Conservation (phyloP, 2,113 vertebrate genomes). For the Microtus pennsylvanicus region DNA sequence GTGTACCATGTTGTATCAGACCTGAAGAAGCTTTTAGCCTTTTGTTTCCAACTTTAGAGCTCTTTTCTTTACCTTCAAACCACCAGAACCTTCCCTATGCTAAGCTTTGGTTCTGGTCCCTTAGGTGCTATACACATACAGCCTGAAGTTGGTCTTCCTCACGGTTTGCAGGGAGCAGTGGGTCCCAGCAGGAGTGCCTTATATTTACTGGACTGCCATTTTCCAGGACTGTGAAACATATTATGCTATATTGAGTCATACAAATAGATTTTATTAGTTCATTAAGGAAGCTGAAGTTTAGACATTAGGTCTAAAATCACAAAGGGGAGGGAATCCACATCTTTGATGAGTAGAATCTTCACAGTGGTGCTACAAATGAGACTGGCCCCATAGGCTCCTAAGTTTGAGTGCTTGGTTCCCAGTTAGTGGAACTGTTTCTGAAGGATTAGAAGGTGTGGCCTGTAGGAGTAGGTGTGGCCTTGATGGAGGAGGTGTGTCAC, state of each 20-base stretch:
- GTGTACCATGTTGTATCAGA: neutral
- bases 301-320: neutral
- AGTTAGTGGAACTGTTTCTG: neutral
- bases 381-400: neutral
- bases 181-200: neutral
- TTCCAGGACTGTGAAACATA: neutral
- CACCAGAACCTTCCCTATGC: neutral
- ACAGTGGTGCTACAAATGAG: neutral
- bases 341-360: neutral
- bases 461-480: neutral
- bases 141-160: neutral
- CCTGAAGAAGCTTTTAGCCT: neutral
- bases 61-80: neutral
- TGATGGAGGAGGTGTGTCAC: neutral
- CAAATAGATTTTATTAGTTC: constrained; percentile 5
- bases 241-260: neutral
- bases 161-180: neutral
- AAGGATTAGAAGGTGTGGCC: neutral
- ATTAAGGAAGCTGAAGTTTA: constrained; percentile 14
- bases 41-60: neutral
- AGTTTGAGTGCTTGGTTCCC: neutral
- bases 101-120: neutral
- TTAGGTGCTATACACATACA: neutral
- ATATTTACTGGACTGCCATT: neutral
- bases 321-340: neutral